Evolutionary conservation across 2,113 vertebrate species (phyloP), one percentile per base, ranked within the genome.

Genomic region (Odocoileus hemionus): DNA sequence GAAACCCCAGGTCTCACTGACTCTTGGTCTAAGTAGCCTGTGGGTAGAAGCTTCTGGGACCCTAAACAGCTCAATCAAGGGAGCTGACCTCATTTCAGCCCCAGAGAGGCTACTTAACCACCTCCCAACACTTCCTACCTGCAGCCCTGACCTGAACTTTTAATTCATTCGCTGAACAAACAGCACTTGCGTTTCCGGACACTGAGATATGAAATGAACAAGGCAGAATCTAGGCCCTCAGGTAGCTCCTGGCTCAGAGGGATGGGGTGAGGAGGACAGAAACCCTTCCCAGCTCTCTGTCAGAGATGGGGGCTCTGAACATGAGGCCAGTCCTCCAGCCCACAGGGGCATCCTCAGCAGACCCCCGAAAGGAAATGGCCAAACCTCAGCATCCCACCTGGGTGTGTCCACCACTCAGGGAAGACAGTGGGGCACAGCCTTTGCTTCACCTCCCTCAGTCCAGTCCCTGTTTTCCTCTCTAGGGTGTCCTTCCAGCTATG

Each of bases 101-200:
- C 55, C 6, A 28, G 23, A 52, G 85, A 86, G 39, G 12, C 26
- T 39, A 0, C 85, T 54, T 52, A 30, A 17, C 21, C 43, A 6
- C 67, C 30, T 87, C n/a, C 83, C 67, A 15, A 10, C 28, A 52
- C 10, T 0, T n/a, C 57, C 85, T 36, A 17, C 33, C 52, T n/a
- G 74, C 3, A 25, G 15, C 43, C 55, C 23, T 1, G 79, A 58
- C 55, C 23, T 1, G 79, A 58, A 43, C 61, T 8, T 64, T 78
- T 16, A 5, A 17, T 36, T 54, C 30, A 17, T 83, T 79, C 39
- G 1, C 8, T 15, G 58, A 58, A 43, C 83, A 57, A 74, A 57
- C 15, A n/a, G 25, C 58, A 7, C 17, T 0, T 39, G 30, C 5
- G 0, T 0, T 23, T 19, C 70, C 1, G 2, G 64, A 12, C 30